Base-by-base conservation (phyloP, 2,888 invertebrate species). In the Lissonota sp. region DNA sequence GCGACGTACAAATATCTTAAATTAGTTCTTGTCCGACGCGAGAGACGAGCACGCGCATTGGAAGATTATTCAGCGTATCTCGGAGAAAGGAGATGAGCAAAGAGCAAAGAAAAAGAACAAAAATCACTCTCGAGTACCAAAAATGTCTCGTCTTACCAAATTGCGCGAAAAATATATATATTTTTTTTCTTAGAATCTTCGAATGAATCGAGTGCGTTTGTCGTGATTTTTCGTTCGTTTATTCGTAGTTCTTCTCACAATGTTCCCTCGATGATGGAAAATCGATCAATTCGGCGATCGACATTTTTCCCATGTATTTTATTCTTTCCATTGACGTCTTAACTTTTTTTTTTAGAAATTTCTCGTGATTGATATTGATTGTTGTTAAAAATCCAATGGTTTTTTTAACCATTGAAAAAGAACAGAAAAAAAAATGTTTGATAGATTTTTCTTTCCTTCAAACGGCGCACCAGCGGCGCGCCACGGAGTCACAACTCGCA, bases 1-100 rank as follows among this genome's bases (percentile, higher is more conserved):
- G 86, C 87, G 87, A 86, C 88, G 86, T 85, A 90, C 87, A 87
- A 90, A 26, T 89, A 89, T 90, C 91, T 91, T 91, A 91, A 91
- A 91, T 91, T 91, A 91, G 91, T 91, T 86, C 88, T 85, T 87
- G 85, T 86, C 86, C 84, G 84, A 84, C 82, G 87, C 78, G 82
- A 81, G 81, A 79, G 76, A 80, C 83, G 89, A 87, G 91, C 90
- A 90, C 82, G 90, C 90, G 90, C 90, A 88, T 82, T 88, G 70
- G 53, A 74, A 72, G 74, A 71, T 74, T 74, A 58, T 66, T 78
- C 73, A 51, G 64, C 60, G 55, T 46, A 49, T 66, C 46, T n/a
- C 69, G 37, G 37, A n/a, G 51, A 72, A 72, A 64, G 49, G 49
- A 66, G 73, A 14, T 12, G 73, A 66, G n/a, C 12, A 58, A 70